A percentile compares a stretch with the other conserved stretches of the same genome.
phyloP scores from a whole-genome alignment of 2,797 vertebrate species.

The Mallotus villosus region DNA sequence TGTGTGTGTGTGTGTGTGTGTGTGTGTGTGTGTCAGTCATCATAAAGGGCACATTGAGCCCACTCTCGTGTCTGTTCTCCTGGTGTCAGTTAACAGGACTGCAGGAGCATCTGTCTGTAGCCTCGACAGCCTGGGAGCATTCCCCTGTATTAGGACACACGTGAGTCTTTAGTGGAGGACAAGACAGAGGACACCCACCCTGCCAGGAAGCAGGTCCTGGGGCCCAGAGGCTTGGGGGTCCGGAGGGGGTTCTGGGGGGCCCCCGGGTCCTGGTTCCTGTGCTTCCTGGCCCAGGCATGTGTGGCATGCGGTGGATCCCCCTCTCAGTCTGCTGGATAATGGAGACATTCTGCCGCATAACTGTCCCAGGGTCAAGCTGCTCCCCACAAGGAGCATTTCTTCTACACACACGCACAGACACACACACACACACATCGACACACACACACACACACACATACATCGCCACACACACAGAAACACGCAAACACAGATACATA shows the following conservation, averaged over 20 bases:
- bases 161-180: constrained; percentile 17
- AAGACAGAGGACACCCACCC: constrained; percentile 36
- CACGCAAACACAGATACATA: neutral
- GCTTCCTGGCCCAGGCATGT: constrained; percentile 20
- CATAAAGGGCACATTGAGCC: neutral
- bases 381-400: neutral
- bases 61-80: neutral
- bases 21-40: neutral
- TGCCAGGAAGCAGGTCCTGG: constrained; percentile 20
- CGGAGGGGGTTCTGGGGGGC: neutral
- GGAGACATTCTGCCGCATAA: constrained; percentile 33
- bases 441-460: neutral
- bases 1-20: too few relatives aligned
- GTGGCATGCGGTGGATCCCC: constrained; percentile 28
- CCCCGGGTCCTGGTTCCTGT: neutral
- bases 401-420: constrained; percentile 3
- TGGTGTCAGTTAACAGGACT: neutral
- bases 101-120: neutral
- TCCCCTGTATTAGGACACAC: neutral
- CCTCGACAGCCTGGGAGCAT: constrained; percentile 7
- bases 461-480: neutral
- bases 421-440: neutral
- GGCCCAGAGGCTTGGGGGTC: constrained; percentile 1
- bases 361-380: constrained; percentile 10
- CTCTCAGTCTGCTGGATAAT: constrained; percentile 16